These are phyloP conservation scores for Bombus ignitus DNA, from an alignment of 1,140 invertebrate species.

Conservation along the genomic window DNA sequence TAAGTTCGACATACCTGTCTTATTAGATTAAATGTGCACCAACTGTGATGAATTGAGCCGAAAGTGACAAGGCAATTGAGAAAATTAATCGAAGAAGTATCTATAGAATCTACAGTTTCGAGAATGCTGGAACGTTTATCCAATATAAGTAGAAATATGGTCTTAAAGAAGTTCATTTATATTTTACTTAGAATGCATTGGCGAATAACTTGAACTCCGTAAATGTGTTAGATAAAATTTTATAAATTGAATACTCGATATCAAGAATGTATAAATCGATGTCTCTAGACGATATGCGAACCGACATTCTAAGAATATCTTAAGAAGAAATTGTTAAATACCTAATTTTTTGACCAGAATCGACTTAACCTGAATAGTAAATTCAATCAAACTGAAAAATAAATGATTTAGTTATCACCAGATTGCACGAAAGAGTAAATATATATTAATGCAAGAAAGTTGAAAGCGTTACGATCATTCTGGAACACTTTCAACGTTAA, in stretches of 20 bases:
- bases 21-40: slow-evolving; percentile 33
- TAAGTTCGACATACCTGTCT: slow-evolving; percentile 35
- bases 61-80: not conserved
- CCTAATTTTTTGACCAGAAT: too few relatives aligned
- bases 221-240: not conserved
- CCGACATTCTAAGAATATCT: too few relatives aligned
- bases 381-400: too few relatives aligned
- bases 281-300: too few relatives aligned
- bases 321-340: too few relatives aligned
- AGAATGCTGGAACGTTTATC: not conserved
- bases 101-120: not conserved
- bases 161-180: not conserved
- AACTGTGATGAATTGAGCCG: not conserved
- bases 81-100: slow-evolving; percentile 10
- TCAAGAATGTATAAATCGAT: not conserved
- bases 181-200: not conserved
- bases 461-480: too few relatives aligned
- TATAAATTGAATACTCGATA: not conserved
- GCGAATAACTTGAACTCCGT: too few relatives aligned
- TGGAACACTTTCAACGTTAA: too few relatives aligned
- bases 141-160: not conserved
- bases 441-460: too few relatives aligned
- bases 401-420: too few relatives aligned
- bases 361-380: too few relatives aligned
- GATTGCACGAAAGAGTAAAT: too few relatives aligned